phyloP scores from a whole-genome alignment of 2,113 vertebrate species.

The Etheostoma cragini region DNA sequence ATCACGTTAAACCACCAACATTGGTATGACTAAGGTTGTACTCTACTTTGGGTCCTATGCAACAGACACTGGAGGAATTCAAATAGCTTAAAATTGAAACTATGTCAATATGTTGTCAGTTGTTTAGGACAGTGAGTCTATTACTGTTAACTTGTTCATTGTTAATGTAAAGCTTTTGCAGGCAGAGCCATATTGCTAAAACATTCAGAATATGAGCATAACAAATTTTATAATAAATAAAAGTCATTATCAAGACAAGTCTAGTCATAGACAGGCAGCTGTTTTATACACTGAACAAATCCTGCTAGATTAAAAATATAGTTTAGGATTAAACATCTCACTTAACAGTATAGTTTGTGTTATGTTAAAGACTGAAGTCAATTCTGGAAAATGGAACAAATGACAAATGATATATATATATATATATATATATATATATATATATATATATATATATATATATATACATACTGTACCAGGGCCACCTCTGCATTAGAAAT shows the following conservation, averaged over 20 bases:
- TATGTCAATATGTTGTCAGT: background rate
- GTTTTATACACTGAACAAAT: background rate
- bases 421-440: too few relatives aligned
- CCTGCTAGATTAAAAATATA: background rate
- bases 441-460: too few relatives aligned
- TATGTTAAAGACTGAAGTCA: background rate
- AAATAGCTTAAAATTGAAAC: background rate
- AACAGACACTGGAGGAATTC: conserved; percentile 8
- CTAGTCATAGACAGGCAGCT: too few relatives aligned
- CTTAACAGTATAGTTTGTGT: background rate
- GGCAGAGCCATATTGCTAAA: background rate
- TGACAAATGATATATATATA: background rate
- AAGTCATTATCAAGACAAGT: too few relatives aligned
- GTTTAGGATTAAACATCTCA: too few relatives aligned
- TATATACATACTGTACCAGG: too few relatives aligned
- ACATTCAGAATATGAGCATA: background rate
- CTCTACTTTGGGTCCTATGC: background rate
- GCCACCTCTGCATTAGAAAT: background rate
- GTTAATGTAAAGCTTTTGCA: background rate
- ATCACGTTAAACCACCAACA: conserved; percentile 14
- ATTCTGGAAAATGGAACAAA: conserved; percentile 1
- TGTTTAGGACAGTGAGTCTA: background rate
- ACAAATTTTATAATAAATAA: too few relatives aligned
- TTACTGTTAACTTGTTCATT: background rate
- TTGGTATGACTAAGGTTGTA: conserved; percentile 2